Percentiles rank a stretch among this genome's conserved stretches.
Evolutionary conservation across 2,888 invertebrate genomes (phyloP).

Genomic region (Drosophila rubida): DNA sequence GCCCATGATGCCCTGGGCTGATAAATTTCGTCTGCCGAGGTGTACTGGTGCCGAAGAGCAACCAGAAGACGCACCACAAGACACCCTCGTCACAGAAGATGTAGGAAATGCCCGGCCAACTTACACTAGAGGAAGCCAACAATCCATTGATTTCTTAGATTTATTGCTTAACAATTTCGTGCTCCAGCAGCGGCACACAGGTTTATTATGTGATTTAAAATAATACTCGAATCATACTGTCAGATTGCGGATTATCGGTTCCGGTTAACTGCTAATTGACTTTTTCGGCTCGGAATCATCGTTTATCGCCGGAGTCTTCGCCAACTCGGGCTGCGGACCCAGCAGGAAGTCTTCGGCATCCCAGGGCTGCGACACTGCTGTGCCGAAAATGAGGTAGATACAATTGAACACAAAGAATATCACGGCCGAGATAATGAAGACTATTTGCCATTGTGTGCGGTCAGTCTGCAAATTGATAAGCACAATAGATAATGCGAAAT

Average conservation of each 20-base stretch:
- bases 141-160: slow-evolving; percentile 88
- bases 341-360: slow-evolving; percentile 86
- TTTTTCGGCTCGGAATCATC: slow-evolving; percentile 2
- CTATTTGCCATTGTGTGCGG: slow-evolving; percentile 89
- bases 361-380: slow-evolving; percentile 89
- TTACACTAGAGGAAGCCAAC: slow-evolving; percentile 86
- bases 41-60: slow-evolving; percentile 86
- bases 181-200: not conserved
- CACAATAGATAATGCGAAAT: not conserved
- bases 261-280: slow-evolving; percentile 19
- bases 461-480: slow-evolving; percentile 74
- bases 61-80: slow-evolving; percentile 86
- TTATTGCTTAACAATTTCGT: no score
- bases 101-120: slow-evolving; percentile 90
- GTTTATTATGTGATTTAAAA: slow-evolving; percentile 24
- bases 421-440: slow-evolving; percentile 89
- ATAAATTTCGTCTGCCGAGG: slow-evolving; percentile 87
- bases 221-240: slow-evolving; percentile 25
- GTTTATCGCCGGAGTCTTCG: not conserved
- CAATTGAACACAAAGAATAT: slow-evolving; percentile 89
- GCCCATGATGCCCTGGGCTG: slow-evolving; percentile 88
- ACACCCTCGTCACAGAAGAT: slow-evolving; percentile 86
- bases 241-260: slow-evolving; percentile 30
- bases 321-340: slow-evolving; percentile 29
- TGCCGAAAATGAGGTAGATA: slow-evolving; percentile 89